Percentiles rank a stretch among this genome's conserved stretches.
These are phyloP conservation scores for Varroa destructor DNA, from an alignment of 1,140 invertebrate genomes.

Conservation along the genomic window DNA sequence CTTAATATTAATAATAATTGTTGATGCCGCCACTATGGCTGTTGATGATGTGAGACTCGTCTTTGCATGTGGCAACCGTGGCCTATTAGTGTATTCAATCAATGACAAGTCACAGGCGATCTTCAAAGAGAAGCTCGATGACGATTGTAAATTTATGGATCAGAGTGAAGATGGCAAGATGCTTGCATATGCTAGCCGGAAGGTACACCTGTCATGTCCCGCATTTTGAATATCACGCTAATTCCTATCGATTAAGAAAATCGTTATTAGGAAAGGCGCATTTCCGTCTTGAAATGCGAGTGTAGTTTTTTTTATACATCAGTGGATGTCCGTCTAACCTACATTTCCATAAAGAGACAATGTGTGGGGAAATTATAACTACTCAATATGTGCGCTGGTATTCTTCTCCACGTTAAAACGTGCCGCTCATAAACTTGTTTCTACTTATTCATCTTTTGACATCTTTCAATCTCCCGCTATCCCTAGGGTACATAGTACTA, in stretches of 20 bases:
- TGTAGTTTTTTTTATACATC: neutral
- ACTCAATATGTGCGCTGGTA: no score
- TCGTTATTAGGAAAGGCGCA: neutral
- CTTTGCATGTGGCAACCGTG: slow-evolving; percentile 2
- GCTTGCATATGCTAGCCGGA: slow-evolving; percentile 20
- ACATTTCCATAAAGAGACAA: neutral
- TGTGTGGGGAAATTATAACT: neutral
- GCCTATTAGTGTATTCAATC: slow-evolving; percentile 2
- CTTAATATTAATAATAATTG: no score
- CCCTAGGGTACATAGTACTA: no score
- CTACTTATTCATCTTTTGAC: no score
- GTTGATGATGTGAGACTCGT: slow-evolving; percentile 1
- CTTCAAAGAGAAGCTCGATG: neutral
- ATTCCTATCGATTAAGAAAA: neutral
- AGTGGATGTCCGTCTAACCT: neutral
- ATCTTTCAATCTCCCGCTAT: no score
- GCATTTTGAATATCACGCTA: neutral
- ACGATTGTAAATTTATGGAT: slow-evolving; percentile 14
- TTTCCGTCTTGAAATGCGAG: no score
- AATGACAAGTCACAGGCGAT: slow-evolving; percentile 1
- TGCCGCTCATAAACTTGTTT: no score
- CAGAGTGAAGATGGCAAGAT: neutral
- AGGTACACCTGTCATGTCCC: neutral
- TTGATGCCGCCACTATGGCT: no score
- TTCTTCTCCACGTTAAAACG: no score